These are phyloP conservation scores for Octodon degus DNA, from an alignment of 2,113 vertebrate species.

Conservation along the genomic window DNA sequence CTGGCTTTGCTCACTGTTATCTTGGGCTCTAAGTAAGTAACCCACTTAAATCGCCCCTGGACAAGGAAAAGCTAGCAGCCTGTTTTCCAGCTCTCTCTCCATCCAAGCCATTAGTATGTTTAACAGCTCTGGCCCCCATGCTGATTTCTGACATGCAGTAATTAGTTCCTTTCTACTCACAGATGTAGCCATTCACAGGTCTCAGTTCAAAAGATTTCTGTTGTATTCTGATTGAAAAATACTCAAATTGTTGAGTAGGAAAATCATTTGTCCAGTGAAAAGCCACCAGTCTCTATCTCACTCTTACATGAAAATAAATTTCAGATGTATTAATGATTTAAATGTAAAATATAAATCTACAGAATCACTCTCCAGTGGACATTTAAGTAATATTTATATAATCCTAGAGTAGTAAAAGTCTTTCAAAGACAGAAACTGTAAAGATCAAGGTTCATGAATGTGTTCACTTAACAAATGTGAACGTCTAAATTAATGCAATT, in stretches of 20 bases:
- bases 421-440: neutral
- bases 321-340: constrained; percentile 44
- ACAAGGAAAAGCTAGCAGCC: constrained; percentile 60
- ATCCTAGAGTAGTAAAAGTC: neutral
- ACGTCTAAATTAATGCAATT: constrained; percentile 36
- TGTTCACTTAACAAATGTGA: constrained; percentile 34
- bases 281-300: constrained; percentile 7
- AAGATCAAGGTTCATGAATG: constrained; percentile 25
- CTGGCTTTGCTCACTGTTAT: constrained; percentile 78
- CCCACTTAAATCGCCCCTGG: constrained; percentile 74
- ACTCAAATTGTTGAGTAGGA: constrained; percentile 60
- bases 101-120: constrained; percentile 76
- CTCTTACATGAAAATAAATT: constrained; percentile 56
- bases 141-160: constrained; percentile 78
- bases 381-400: constrained; percentile 21
- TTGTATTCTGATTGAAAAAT: constrained; percentile 64
- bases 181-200: constrained; percentile 73
- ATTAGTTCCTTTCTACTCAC: constrained; percentile 79
- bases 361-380: constrained; percentile 30
- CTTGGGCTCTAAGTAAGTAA: constrained; percentile 62
- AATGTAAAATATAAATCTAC: constrained; percentile 52
- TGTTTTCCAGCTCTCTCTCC: constrained; percentile 65
- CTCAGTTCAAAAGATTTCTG: constrained; percentile 68
- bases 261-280: constrained; percentile 55
- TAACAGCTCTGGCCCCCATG: constrained; percentile 77